Percentiles rank a stretch among this genome's conserved stretches.
phyloP scores from a whole-genome alignment of 2,113 vertebrate genomes.

The Equus quagga region DNA sequence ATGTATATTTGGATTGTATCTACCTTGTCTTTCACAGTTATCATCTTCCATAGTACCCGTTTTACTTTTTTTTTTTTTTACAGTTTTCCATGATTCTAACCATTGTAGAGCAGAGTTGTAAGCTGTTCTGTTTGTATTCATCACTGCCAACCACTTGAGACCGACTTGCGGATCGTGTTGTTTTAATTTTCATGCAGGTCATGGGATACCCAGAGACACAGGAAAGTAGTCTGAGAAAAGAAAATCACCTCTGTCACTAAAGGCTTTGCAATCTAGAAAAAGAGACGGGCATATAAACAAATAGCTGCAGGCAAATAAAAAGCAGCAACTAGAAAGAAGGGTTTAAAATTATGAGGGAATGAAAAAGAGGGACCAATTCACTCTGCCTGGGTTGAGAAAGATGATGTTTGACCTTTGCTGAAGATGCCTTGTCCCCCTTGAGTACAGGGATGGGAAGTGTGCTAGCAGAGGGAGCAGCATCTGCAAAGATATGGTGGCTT shows the following conservation, averaged over 20 bases:
- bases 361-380: not conserved
- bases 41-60: not conserved
- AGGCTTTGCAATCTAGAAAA: not conserved
- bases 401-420: not conserved
- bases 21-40: not conserved
- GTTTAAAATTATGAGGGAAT: not conserved
- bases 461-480: not conserved
- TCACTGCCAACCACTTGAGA: conserved; percentile 31
- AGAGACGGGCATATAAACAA: not conserved
- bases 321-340: not conserved
- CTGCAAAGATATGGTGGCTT: not conserved
- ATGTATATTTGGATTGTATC: not conserved
- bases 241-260: conserved; percentile 39
- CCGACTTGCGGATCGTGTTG: not conserved
- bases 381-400: not conserved
- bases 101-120: conserved; percentile 3
- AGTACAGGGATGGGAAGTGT: not conserved
- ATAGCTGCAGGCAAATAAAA: not conserved
- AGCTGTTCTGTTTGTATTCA: conserved; percentile 38
- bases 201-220: conserved; percentile 20
- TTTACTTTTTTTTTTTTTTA: not conserved
- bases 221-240: conserved; percentile 7
- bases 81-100: not conserved
- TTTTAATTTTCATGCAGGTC: conserved; percentile 59
- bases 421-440: not conserved